phyloP scores from a whole-genome alignment of 2,888 invertebrate species.

The Micoletzkya japonica region DNA sequence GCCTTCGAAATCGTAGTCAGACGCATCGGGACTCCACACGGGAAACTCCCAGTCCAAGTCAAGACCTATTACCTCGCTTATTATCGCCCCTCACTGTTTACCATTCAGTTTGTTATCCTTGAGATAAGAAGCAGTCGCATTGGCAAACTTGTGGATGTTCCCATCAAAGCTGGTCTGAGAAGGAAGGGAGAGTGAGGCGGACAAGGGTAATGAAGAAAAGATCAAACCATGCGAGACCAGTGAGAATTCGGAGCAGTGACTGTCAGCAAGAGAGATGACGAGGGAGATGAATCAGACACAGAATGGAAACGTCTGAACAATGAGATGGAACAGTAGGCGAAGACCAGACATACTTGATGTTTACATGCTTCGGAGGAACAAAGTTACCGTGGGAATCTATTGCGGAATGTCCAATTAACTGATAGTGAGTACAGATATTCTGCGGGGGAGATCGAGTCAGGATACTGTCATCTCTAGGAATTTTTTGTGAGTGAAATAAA shows the following conservation, averaged over 20 bases:
- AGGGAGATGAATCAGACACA: background rate
- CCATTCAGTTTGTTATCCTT: slow-evolving; percentile 43
- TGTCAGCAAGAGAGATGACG: background rate
- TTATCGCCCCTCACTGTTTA: background rate
- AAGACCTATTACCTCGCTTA: too few relatives aligned
- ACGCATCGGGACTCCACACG: slow-evolving; percentile 50
- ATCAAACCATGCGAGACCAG: slow-evolving; percentile 14
- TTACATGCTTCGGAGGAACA: slow-evolving; percentile 1
- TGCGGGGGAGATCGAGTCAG: too few relatives aligned
- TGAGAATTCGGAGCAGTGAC: slow-evolving; percentile 2
- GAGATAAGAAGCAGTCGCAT: slow-evolving; percentile 28
- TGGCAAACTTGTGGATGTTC: slow-evolving; percentile 32
- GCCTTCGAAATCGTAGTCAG: slow-evolving; percentile 36
- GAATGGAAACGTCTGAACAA: background rate
- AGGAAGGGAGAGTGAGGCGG: too few relatives aligned
- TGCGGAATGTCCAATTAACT: background rate
- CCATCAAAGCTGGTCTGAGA: slow-evolving; percentile 33
- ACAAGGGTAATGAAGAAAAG: too few relatives aligned
- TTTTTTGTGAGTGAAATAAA: too few relatives aligned
- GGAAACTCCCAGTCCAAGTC: slow-evolving; percentile 63
- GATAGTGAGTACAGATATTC: slow-evolving; percentile 26
- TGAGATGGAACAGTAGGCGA: background rate
- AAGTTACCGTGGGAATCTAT: slow-evolving; percentile 21
- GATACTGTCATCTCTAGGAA: too few relatives aligned
- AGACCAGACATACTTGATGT: background rate